These are phyloP conservation scores for Parascotia fuliginaria DNA, from an alignment of 2,888 invertebrate genomes.

Conservation along the genomic window DNA sequence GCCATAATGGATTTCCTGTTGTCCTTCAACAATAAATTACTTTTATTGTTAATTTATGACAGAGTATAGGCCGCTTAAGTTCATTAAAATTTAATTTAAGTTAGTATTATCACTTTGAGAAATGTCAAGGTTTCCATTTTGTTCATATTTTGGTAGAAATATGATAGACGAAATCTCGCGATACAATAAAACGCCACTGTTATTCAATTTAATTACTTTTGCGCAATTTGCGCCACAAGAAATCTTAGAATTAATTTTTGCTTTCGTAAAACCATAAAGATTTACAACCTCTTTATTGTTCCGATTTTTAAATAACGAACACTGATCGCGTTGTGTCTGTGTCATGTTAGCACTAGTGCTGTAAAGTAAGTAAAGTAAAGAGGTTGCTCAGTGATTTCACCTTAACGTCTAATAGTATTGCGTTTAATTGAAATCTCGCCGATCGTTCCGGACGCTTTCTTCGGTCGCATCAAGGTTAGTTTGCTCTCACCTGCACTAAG, in stretches of 20 bases:
- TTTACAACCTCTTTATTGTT: slow-evolving; percentile 9
- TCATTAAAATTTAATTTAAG: not conserved
- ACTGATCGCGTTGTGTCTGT: slow-evolving; percentile 32
- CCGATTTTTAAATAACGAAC: slow-evolving; percentile 29
- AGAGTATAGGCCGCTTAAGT: not conserved
- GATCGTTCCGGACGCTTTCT: slow-evolving; percentile 75
- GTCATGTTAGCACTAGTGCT: not conserved
- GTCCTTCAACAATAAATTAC: not conserved
- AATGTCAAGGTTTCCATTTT: slow-evolving; percentile 36
- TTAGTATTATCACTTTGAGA: slow-evolving; percentile 17
- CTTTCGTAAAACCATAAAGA: slow-evolving; percentile 18
- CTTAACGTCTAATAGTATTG: slow-evolving; percentile 61
- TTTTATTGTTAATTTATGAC: not conserved
- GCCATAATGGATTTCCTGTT: not conserved
- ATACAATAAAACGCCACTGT: slow-evolving; percentile 24
- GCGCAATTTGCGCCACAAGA: slow-evolving; percentile 7
- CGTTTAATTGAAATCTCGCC: slow-evolving; percentile 65
- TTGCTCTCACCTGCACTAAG: slow-evolving; percentile 66
- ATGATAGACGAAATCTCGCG: slow-evolving; percentile 22
- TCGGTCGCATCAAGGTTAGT: slow-evolving; percentile 71
- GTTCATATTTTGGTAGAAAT: slow-evolving; percentile 9
- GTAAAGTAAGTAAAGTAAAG: no score
- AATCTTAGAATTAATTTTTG: slow-evolving; percentile 15
- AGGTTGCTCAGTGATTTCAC: slow-evolving; percentile 54
- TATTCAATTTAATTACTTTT: slow-evolving; percentile 30